Base-by-base conservation (phyloP, 2,888 invertebrate species). In the Orthosia cruda region DNA sequence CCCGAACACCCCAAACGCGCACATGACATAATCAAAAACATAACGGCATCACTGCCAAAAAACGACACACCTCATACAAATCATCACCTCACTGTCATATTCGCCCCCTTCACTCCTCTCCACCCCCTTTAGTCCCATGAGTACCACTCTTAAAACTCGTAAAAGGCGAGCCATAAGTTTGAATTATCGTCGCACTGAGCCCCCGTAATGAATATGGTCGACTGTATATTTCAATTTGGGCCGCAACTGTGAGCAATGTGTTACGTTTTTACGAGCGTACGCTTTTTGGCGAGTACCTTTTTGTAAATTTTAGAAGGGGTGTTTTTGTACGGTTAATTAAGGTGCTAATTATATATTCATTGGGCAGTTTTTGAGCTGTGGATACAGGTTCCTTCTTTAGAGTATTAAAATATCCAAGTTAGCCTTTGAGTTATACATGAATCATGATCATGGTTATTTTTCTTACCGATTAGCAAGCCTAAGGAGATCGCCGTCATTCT, bases 201-300 rank as follows among this genome's bases (percentile, higher is more conserved):
- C 89, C 80, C 87, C 73, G 92, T 96, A 96, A 96, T 95, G 96
- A 95, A 95, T 95, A 95, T 94, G 93, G 94, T 92, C 87, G 90
- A 84, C 94, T 92, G 95, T 96, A 96, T 96, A 95, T 96, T 94
- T 95, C 95, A 95, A 96, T 96, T 96, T 95, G 91, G 92, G 78
- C 72, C 77, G 88, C 87, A 89, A 89, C 90, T 84, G 85, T 89
- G 86, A 88, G 91, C 89, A 87, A 91, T 91, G 93, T 88, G 91
- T 90, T 90, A 87, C 89, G 90, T 92, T 92, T 90, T 91, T 92
- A 91, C 91, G 89, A 86, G 85, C 90, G 77, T 86, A 87, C 87
- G 84, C 69, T 84, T 91, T 89, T 91, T 87, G 83, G 87, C 32
- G 76, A 80, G 80, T 83, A 71, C 71, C 73, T 81, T 80, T 82